Percentiles rank a stretch among this genome's conserved stretches.
These are phyloP conservation scores for Danionella cerebrum DNA, from an alignment of 2,113 vertebrate species.

Conservation along the genomic window DNA sequence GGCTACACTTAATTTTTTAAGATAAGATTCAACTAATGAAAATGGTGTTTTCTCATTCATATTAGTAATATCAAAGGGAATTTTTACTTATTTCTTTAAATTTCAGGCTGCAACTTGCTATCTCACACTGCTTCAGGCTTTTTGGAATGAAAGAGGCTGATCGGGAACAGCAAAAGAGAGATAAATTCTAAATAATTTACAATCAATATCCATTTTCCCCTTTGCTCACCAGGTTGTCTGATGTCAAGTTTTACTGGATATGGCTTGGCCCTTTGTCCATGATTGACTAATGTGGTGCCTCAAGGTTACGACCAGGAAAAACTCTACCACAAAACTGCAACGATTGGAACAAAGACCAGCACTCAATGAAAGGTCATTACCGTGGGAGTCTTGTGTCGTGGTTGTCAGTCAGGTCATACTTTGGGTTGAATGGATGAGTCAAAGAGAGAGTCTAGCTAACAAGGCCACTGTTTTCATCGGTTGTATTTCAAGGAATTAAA, in stretches of 20 bases:
- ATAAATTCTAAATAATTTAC: no score
- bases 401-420: slow-evolving; percentile 58
- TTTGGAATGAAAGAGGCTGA: no score
- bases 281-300: not conserved
- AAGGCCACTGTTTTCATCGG: slow-evolving; percentile 54
- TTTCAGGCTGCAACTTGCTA: no score
- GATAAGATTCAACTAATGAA: no score
- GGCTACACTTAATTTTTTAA: no score
- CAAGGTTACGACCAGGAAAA: not conserved
- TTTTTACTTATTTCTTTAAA: no score
- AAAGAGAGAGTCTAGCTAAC: not conserved
- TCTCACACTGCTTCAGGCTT: no score
- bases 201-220: not conserved
- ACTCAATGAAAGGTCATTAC: slow-evolving; percentile 62
- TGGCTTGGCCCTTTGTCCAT: not conserved
- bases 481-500: slow-evolving; percentile 66
- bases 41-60: no score
- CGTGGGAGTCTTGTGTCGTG: slow-evolving; percentile 53
- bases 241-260: no score
- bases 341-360: slow-evolving; percentile 37
- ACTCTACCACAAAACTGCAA: slow-evolving; percentile 37
- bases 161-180: no score
- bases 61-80: no score
- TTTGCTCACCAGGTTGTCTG: no score
- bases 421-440: slow-evolving; percentile 28